These are phyloP conservation scores for Lepilemur septentrionalis DNA, from an alignment of 2,797 vertebrate species.

Conservation along the genomic window DNA sequence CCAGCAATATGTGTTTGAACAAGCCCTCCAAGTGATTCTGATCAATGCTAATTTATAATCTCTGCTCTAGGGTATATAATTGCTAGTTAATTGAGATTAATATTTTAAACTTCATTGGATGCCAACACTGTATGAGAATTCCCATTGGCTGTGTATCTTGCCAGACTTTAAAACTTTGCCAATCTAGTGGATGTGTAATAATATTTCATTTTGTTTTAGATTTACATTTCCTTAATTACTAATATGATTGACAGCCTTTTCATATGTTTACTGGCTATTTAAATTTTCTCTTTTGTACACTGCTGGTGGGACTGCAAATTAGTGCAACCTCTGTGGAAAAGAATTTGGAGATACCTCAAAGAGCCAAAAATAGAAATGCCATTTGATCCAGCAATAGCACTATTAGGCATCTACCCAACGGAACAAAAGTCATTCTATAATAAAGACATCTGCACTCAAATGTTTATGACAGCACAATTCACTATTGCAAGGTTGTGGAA, in stretches of 20 bases:
- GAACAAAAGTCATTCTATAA: no score
- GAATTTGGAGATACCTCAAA: no score
- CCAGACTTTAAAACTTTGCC: neutral
- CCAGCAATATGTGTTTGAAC: neutral
- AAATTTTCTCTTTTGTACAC: slow-evolving; percentile 25
- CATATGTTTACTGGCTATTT: neutral
- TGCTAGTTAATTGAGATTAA: neutral
- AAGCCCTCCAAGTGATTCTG: neutral
- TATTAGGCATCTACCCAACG: no score
- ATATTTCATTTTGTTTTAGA: slow-evolving; percentile 15
- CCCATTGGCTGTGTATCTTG: neutral
- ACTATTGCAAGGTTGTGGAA: no score
- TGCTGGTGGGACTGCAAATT: no score
- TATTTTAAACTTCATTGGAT: neutral
- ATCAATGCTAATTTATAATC: neutral
- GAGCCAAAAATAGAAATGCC: no score
- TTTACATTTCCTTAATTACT: slow-evolving; percentile 6
- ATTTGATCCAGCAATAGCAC: no score
- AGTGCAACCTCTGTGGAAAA: no score
- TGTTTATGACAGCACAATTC: no score
- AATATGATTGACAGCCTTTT: neutral
- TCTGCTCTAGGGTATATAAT: neutral
- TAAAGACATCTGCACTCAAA: no score
- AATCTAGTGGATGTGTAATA: neutral
- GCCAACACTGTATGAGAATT: neutral